Evolutionary conservation across 2,888 invertebrate genomes (phyloP).

Genomic region (Pycnomerus fuliginosus): DNA sequence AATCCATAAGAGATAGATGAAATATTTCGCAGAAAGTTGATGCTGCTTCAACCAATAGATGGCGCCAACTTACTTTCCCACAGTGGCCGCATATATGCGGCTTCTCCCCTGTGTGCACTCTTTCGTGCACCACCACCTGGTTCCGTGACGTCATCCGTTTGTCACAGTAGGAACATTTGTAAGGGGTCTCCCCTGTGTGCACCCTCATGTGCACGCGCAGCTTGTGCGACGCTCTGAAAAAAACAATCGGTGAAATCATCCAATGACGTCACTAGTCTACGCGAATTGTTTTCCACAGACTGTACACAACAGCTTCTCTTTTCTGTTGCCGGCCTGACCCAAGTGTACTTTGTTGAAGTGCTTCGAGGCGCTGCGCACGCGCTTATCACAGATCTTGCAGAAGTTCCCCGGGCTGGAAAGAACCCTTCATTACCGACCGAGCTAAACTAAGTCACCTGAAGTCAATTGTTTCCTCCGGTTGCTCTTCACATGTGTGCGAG

Average conservation of each 20-base stretch:
- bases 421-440: not conserved
- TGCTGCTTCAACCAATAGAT: too few relatives aligned
- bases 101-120: slow-evolving; percentile 44
- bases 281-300: slow-evolving; percentile 43
- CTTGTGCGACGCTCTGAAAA: slow-evolving; percentile 20
- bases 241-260: slow-evolving; percentile 1
- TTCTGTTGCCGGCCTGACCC: slow-evolving; percentile 7
- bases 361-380: slow-evolving; percentile 28
- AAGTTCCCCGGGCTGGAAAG: slow-evolving; percentile 29
- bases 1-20: too few relatives aligned
- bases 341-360: slow-evolving; percentile 17
- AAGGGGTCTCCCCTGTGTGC: slow-evolving; percentile 45
- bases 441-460: not conserved
- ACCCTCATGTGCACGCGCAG: slow-evolving; percentile 39
- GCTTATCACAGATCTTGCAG: slow-evolving; percentile 32
- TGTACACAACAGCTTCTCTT: slow-evolving; percentile 32
- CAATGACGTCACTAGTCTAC: slow-evolving; percentile 23
- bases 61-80: slow-evolving; percentile 40
- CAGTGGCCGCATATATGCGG: slow-evolving; percentile 44
- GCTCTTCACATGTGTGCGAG: not conserved
- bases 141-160: slow-evolving; percentile 36
- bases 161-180: slow-evolving; percentile 42
- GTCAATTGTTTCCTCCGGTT: not conserved
- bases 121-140: slow-evolving; percentile 40
- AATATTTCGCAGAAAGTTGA: too few relatives aligned